Percentiles rank a stretch among this genome's conserved stretches.
Evolutionary conservation across 2,888 invertebrate genomes (phyloP).

Genomic region (Acanthosepion lycidas): DNA sequence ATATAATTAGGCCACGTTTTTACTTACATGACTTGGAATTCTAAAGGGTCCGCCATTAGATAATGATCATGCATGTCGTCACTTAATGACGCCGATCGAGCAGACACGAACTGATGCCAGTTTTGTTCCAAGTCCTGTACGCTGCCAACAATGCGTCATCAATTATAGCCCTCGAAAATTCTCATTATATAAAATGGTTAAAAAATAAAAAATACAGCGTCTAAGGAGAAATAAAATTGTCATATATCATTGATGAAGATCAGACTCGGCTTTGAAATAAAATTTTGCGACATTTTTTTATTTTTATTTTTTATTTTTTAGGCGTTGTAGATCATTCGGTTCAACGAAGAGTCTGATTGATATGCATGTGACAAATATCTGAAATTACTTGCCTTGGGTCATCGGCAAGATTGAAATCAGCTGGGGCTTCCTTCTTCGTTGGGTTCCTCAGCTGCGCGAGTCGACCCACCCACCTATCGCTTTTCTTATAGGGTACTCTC

Average conservation of each 20-base stretch:
- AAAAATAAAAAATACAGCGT: background rate
- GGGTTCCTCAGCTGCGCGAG: too few relatives aligned
- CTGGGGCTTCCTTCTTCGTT: background rate
- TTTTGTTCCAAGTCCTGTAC: background rate
- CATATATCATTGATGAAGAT: slow-evolving; percentile 33
- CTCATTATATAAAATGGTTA: background rate
- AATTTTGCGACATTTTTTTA: background rate
- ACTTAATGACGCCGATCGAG: background rate
- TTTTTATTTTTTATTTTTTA: background rate
- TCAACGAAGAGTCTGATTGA: background rate
- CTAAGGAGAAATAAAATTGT: background rate
- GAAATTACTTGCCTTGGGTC: background rate
- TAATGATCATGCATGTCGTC: background rate
- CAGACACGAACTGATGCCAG: background rate
- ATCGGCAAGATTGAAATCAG: background rate
- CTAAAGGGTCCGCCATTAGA: background rate
- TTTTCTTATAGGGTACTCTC: background rate
- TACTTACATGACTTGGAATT: background rate
- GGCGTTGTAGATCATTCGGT: background rate
- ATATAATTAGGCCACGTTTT: background rate
- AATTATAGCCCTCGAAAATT: background rate
- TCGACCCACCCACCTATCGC: background rate
- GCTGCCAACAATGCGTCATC: background rate
- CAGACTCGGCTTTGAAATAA: background rate
- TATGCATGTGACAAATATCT: background rate